Percentiles rank a stretch among this genome's conserved stretches.
These are phyloP conservation scores for Molossus molossus DNA, from an alignment of 2,797 vertebrate genomes.

Conservation along the genomic window DNA sequence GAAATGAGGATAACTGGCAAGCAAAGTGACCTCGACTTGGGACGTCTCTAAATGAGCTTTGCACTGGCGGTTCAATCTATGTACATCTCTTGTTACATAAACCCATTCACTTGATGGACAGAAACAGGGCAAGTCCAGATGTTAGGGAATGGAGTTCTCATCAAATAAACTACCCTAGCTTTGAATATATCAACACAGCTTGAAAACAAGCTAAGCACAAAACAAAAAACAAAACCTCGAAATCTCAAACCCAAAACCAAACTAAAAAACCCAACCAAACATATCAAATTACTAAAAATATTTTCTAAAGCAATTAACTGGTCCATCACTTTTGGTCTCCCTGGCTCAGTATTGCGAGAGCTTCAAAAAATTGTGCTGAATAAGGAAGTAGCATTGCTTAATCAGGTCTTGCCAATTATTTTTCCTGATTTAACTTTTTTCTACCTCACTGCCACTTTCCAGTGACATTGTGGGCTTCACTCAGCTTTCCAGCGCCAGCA, in stretches of 20 bases:
- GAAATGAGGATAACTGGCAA: constrained; percentile 6
- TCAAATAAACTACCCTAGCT: constrained; percentile 33
- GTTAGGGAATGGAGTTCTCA: constrained; percentile 33
- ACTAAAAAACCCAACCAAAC: background rate
- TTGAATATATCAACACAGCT: constrained; percentile 30
- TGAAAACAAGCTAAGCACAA: constrained; percentile 17
- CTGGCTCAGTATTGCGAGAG: constrained; percentile 64
- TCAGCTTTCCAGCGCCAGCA: constrained; percentile 93
- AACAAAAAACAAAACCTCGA: background rate
- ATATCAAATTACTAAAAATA: constrained; percentile 49
- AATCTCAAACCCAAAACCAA: constrained; percentile 10
- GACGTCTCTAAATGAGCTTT: constrained; percentile 41
- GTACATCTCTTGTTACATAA: constrained; percentile 72
- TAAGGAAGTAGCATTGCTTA: constrained; percentile 50
- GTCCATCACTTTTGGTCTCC: background rate
- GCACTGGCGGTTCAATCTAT: background rate
- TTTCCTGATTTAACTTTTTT: constrained; percentile 70
- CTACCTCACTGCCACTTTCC: constrained; percentile 79
- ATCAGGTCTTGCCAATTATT: constrained; percentile 60
- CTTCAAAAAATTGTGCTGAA: constrained; percentile 61
- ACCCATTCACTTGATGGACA: constrained; percentile 39
- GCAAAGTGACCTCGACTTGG: background rate
- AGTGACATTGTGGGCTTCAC: constrained; percentile 95
- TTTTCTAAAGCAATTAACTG: constrained; percentile 65
- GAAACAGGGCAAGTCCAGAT: constrained; percentile 63